Evolutionary conservation across 2,113 vertebrate genomes (phyloP), one percentile per base, ranked within the genome.

Genomic region (Microtus montanus): DNA sequence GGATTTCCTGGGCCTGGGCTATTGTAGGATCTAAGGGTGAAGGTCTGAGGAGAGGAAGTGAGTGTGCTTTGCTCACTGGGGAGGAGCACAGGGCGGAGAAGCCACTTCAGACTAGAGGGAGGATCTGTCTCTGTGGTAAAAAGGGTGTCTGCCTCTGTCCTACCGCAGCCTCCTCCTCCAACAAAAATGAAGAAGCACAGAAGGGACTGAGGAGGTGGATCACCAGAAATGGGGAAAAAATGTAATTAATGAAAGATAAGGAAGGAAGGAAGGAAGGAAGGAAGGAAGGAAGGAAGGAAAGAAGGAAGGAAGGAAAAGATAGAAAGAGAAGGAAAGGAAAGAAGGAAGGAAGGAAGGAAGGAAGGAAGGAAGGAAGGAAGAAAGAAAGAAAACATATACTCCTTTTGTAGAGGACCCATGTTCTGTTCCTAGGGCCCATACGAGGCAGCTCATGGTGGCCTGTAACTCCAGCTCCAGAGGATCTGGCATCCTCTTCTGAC

Each of bases 71-170:
- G 30, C 41, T 75, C 17, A 4, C 9, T n/a, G 10, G 35, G 3
- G 10, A 8, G 7, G 0, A 9, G 11, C 20, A n/a, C 10, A 15
- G 9, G 33, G 11, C 1, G 6, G 63, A 30, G 61, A 33, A 66
- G 41, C 3, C 12, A 3, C 19, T 10, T 12, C 15, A 24, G 38
- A 13, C 33, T 41, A n/a, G 11, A 85, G 0, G 0, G n/a, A 2
- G 2, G 7, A 11, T 44, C 15, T 75, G 13, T 9, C 41, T 86
- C 12, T 17, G 54, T 10, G 17, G 61, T 30, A 64, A 85, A 44
- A 44, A 35, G 63, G 9, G 63, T 68, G 17, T 44, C 15, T 75
- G 13, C 7, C 35, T 35, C 5, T 0, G 0, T 0, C 7, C 26
- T 2, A 0, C 28, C 12, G 30, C 19, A 63, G 30, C 47, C 22